These are phyloP conservation scores for Actinopyga echinites DNA, from an alignment of 53 echinoderm and acorn worm species.

Conservation along the genomic window DNA sequence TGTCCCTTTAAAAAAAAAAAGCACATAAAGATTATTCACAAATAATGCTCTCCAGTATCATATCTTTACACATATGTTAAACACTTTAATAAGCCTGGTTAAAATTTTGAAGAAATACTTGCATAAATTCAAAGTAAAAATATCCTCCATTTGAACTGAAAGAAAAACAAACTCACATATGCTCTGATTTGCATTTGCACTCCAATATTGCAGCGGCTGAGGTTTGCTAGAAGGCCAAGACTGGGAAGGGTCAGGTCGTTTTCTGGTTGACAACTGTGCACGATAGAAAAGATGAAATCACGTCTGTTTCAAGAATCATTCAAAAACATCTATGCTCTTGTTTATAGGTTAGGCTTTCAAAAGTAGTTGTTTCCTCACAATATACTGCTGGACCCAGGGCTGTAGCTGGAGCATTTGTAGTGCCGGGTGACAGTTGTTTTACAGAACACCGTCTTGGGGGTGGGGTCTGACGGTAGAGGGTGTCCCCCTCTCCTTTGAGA, in stretches of 20 bases:
- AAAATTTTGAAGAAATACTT: neutral
- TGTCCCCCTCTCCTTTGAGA: too few species aligned
- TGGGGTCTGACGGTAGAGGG: neutral
- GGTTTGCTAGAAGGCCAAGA: slow-evolving; percentile 84
- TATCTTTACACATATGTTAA: too few species aligned
- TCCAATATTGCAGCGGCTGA: slow-evolving; percentile 45
- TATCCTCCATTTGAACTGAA: neutral
- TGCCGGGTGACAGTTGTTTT: too few species aligned
- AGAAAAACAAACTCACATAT: slow-evolving; percentile 42
- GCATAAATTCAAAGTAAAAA: neutral
- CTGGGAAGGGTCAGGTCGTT: slow-evolving; percentile 78
- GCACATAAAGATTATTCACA: too few species aligned
- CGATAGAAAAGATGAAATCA: neutral
- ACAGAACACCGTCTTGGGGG: too few species aligned
- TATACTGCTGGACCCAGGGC: too few species aligned
- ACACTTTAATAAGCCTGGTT: neutral
- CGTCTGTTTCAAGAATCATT: neutral
- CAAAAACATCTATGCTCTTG: too few species aligned
- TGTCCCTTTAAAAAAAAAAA: too few species aligned
- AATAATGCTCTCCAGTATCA: too few species aligned
- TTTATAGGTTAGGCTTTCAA: too few species aligned
- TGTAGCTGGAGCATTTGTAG: too few species aligned
- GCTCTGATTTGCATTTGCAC: slow-evolving; percentile 68
- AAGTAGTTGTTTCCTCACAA: too few species aligned
- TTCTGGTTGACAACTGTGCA: slow-evolving; percentile 67